Conservation (phyloP, 2,797 vertebrate species). For the Rhabdophis nuchalis region DNA sequence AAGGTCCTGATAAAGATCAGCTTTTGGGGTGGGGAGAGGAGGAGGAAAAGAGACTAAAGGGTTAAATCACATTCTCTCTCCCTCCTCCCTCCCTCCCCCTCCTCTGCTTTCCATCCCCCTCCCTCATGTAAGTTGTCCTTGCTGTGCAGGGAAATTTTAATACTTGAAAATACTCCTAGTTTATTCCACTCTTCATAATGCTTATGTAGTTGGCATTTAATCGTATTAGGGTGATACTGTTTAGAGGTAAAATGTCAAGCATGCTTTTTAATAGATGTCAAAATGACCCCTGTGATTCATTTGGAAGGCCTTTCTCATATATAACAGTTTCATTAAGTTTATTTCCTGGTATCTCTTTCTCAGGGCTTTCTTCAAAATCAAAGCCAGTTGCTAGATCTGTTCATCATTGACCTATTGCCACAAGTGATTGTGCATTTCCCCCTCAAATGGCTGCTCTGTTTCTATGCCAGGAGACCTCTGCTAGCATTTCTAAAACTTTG, state of each 20-base stretch:
- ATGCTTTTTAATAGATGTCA: neutral
- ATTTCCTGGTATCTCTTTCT: neutral
- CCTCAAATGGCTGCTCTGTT: neutral
- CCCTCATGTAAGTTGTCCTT: neutral
- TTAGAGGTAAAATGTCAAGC: neutral
- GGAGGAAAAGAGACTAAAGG: neutral
- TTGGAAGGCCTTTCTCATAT: neutral
- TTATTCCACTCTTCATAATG: neutral
- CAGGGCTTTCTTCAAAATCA: neutral
- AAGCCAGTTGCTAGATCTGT: neutral
- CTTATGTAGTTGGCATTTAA: neutral
- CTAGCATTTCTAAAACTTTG: neutral
- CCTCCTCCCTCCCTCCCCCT: no score
- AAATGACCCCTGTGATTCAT: neutral
- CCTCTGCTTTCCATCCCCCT: no score
- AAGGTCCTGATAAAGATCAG: neutral
- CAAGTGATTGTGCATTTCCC: neutral
- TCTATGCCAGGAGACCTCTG: neutral
- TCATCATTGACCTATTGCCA: neutral
- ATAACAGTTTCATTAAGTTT: accelerated
- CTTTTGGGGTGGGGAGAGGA: neutral
- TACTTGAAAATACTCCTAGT: neutral
- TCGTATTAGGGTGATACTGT: neutral
- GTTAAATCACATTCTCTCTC: neutral
- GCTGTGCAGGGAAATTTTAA: neutral